Evolutionary conservation across 2,888 invertebrate genomes (phyloP).

Genomic region (Drosophila infuscata): DNA sequence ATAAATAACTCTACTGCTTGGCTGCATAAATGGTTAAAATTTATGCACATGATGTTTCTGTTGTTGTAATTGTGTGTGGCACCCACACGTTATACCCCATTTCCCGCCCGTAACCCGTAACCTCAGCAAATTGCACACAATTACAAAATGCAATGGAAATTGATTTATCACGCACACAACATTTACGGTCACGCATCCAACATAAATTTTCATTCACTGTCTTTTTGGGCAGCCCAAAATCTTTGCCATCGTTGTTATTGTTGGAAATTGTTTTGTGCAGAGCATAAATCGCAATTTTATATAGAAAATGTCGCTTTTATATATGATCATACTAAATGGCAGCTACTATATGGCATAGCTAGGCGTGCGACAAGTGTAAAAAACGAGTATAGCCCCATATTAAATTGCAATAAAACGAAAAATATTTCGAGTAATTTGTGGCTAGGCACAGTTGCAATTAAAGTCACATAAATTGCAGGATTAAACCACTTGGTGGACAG

Average conservation of each 20-base stretch:
- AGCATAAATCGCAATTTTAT: conserved; percentile 70
- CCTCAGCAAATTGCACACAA: conserved; percentile 67
- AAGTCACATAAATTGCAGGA: conserved; percentile 33
- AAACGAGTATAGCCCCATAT: conserved; percentile 20
- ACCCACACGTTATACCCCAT: background rate
- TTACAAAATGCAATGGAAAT: conserved; percentile 78
- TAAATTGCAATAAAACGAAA: conserved; percentile 46
- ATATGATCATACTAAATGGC: conserved; percentile 16
- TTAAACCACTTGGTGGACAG: conserved; percentile 1
- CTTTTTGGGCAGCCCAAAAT: conserved; percentile 61
- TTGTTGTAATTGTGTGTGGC: conserved; percentile 6
- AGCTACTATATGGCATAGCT: conserved; percentile 15
- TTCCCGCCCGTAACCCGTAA: conserved; percentile 17
- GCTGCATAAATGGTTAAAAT: conserved; percentile 69
- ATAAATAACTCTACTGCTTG: conserved; percentile 57
- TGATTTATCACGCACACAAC: conserved; percentile 78
- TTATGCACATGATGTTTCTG: conserved; percentile 42
- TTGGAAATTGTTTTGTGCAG: conserved; percentile 64
- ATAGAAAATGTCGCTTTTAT: conserved; percentile 33
- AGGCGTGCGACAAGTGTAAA: background rate
- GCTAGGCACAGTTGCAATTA: conserved; percentile 35
- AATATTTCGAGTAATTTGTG: conserved; percentile 47
- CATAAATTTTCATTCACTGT: conserved; percentile 78
- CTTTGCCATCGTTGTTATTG: conserved; percentile 42
- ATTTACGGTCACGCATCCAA: conserved; percentile 76